Base-by-base conservation (phyloP, 92 coral and sea anemone genomes). In the Parazoanthus atlanticus region DNA sequence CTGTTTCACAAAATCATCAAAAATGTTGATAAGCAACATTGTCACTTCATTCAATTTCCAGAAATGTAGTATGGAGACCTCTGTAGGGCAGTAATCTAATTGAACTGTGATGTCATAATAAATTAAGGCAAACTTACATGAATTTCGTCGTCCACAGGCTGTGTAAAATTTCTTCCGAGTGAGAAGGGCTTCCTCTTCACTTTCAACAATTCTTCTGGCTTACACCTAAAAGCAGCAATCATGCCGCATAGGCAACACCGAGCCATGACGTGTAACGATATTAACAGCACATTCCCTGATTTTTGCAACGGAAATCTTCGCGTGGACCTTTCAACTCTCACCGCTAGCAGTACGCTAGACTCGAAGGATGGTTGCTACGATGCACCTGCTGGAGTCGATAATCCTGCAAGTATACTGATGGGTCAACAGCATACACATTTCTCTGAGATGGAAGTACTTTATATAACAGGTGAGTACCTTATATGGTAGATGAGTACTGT, bases 261-360 rank as follows among this genome's bases (percentile, higher is more conserved):
- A 23, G 78, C 86, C 21, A 83, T 83, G 78, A 83, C 86, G 4
- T 83, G 86, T 83, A 12, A 26, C 6, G 26, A 28, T 1, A 17
- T 2, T 25, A 11, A 41, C 3, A 66, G 21, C 12, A 12, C 8
- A 0, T 83, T 83, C 38, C 77, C 65, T n/a, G 65, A 25, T 49
- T 83, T 67, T 40, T 77, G 86, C n/a, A 8, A 69, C 67, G 86
- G 86, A 12, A 77, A 83, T 8, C 86, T 83, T 26, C 25, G 19
- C 1, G 78, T 83, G 38, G 40, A 67, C 2, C 77, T 67, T 31
- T 12, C 0, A 19, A 16, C 56, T 13, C 52, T 15, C 52, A 38
- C 19, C 3, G 78, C 86, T 46, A 83, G 43, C 15, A 83, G 76
- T 21, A 25, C 17, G 0, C 65, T 83, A 2, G 86, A 77, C 16